A percentile compares a stretch with the other conserved stretches of the same genome.
Evolutionary conservation across 1,140 invertebrate species (phyloP).

Genomic region (Gerris buenoi): DNA sequence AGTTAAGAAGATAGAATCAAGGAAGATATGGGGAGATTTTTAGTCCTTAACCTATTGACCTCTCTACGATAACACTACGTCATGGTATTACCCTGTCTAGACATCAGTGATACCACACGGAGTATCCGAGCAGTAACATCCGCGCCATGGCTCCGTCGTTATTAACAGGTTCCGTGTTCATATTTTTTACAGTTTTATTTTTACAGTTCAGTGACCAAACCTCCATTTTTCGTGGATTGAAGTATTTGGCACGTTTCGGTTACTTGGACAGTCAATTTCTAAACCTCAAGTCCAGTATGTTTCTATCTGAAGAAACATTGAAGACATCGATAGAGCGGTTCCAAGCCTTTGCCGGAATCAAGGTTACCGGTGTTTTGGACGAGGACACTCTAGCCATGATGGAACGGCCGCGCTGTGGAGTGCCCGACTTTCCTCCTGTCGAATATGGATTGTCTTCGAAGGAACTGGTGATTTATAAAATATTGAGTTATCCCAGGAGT

Average conservation of each 20-base stretch:
- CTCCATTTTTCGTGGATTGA: slow-evolving; percentile 35
- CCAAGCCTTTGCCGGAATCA: background rate
- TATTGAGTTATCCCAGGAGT: no score
- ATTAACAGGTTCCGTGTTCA: background rate
- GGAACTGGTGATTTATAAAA: no score
- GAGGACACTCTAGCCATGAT: background rate
- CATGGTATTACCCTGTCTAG: no score
- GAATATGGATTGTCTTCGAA: no score
- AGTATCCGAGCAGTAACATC: no score
- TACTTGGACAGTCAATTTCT: background rate
- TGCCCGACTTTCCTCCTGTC: no score
- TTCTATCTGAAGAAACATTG: background rate
- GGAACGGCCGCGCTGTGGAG: background rate
- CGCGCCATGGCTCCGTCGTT: no score
- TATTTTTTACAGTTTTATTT: background rate
- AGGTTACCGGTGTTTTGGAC: background rate
- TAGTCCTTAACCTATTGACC: no score
- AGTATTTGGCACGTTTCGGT: background rate
- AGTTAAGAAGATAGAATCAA: no score
- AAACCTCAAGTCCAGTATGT: background rate
- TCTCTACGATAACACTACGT: no score
- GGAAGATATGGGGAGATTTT: no score
- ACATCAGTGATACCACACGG: no score
- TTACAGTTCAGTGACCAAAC: background rate
- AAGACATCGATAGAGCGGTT: background rate